A percentile compares a stretch with the other conserved stretches of the same genome.
phyloP scores from a whole-genome alignment of 2,888 invertebrate species.

The Hirtodrosophila confusa region DNA sequence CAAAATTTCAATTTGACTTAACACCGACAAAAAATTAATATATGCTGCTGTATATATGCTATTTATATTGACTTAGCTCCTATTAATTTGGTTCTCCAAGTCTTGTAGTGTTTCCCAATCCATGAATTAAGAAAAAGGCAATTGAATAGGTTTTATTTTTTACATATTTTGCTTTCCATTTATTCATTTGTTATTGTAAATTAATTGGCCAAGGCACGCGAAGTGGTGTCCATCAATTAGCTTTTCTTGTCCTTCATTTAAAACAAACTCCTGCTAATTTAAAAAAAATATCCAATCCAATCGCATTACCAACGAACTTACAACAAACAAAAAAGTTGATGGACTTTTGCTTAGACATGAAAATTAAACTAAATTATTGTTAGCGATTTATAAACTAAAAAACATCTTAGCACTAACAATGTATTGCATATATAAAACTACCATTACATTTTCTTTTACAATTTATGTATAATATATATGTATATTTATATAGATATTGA shows the following conservation, averaged over 20 bases:
- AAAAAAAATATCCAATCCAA: slow-evolving; percentile 41
- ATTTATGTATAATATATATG: slow-evolving; percentile 28
- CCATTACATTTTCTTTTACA: slow-evolving; percentile 41
- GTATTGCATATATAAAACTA: slow-evolving; percentile 63
- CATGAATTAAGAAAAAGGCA: not conserved
- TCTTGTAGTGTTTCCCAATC: not conserved
- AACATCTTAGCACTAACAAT: slow-evolving; percentile 67
- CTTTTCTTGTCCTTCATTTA: slow-evolving; percentile 23
- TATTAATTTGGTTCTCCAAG: no score
- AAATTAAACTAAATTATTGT: slow-evolving; percentile 72
- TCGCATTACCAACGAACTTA: slow-evolving; percentile 61
- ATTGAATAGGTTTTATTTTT: slow-evolving; percentile 5
- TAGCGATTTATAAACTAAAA: slow-evolving; percentile 74
- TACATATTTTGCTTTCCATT: slow-evolving; percentile 60
- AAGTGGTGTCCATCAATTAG: slow-evolving; percentile 46
- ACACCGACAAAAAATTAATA: no score
- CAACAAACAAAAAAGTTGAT: slow-evolving; percentile 51
- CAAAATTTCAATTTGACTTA: no score
- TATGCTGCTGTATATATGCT: no score
- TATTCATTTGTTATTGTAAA: slow-evolving; percentile 75
- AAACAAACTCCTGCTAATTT: slow-evolving; percentile 53
- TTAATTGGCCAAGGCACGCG: slow-evolving; percentile 72
- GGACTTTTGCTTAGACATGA: slow-evolving; percentile 61
- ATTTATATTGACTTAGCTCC: no score
- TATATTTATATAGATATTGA: slow-evolving; percentile 40